Evolutionary conservation across 2,888 invertebrate genomes (phyloP).

Genomic region (Atrina japonica): DNA sequence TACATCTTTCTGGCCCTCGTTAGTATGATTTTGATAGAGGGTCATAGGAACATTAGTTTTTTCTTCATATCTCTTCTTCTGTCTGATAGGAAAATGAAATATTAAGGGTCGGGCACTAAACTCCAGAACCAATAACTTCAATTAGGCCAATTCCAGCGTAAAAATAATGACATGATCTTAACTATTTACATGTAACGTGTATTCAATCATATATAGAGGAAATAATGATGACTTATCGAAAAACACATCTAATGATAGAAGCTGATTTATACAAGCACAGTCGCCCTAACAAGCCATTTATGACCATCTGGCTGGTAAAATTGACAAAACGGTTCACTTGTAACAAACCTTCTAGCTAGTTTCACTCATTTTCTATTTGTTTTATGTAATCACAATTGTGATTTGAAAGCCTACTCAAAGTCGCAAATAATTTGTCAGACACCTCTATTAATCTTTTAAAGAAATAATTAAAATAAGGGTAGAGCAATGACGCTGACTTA

Average conservation of each 20-base stretch:
- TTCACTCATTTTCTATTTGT: no score
- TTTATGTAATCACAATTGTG: no score
- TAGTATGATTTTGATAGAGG: conserved; percentile 1
- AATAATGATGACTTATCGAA: conserved; percentile 30
- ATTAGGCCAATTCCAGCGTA: conserved; percentile 37
- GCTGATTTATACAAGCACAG: conserved; percentile 3
- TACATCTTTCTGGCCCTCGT: no score
- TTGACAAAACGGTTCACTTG: no score
- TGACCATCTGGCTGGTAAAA: no score
- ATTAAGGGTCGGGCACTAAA: conserved; percentile 41
- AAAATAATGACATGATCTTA: conserved; percentile 39
- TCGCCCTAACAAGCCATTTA: no score
- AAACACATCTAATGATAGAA: conserved; percentile 26
- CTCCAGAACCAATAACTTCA: conserved; percentile 35
- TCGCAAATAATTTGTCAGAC: no score
- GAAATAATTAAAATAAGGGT: no score
- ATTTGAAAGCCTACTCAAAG: no score
- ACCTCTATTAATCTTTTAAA: no score
- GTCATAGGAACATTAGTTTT: conserved; percentile 13
- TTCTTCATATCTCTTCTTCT: conserved; percentile 27
- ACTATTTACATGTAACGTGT: conserved; percentile 45
- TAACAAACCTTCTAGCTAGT: no score
- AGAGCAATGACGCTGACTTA: no score
- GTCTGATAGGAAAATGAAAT: conserved; percentile 41
- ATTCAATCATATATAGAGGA: conserved; percentile 39